Conservation (phyloP, 2,888 invertebrate species). For the Eupithecia insigniata region DNA sequence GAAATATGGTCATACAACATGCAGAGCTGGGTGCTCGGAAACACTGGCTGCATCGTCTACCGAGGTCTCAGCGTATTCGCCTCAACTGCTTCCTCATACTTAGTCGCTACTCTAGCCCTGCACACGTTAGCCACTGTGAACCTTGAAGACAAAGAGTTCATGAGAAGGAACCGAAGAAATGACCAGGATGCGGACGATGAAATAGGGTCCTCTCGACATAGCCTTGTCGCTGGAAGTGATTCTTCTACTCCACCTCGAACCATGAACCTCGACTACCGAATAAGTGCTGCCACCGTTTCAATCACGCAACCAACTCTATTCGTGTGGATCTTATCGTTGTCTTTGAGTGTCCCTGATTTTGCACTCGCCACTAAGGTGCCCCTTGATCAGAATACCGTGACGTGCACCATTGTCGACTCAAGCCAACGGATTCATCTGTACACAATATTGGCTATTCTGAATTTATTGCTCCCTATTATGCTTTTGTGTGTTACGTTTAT, state of each 20-base stretch:
- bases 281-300: constrained; percentile 72
- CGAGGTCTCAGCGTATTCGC: constrained; percentile 83
- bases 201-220: constrained; percentile 76
- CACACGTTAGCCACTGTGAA: constrained; percentile 84
- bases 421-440: constrained; percentile 76
- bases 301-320: constrained; percentile 82
- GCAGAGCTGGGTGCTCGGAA: constrained; percentile 81
- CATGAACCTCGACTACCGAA: constrained; percentile 82
- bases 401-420: constrained; percentile 82
- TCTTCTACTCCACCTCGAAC: constrained; percentile 78
- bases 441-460: constrained; percentile 71
- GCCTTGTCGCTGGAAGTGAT: constrained; percentile 77
- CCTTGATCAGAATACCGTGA: constrained; percentile 62
- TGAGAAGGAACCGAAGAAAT: constrained; percentile 64
- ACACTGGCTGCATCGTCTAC: constrained; percentile 79
- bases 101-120: constrained; percentile 82
- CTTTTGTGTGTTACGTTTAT: constrained; percentile 62
- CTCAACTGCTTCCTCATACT: constrained; percentile 83
- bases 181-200: constrained; percentile 72
- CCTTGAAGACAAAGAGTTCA: constrained; percentile 71
- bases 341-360: constrained; percentile 85
- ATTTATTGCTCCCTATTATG: constrained; percentile 68
- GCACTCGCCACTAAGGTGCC: constrained; percentile 78
- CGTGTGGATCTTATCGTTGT: constrained; percentile 84
- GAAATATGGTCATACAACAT: constrained; percentile 82